These are phyloP conservation scores for Etheostoma spectabile DNA, from an alignment of 2,113 vertebrate species.

Conservation along the genomic window DNA sequence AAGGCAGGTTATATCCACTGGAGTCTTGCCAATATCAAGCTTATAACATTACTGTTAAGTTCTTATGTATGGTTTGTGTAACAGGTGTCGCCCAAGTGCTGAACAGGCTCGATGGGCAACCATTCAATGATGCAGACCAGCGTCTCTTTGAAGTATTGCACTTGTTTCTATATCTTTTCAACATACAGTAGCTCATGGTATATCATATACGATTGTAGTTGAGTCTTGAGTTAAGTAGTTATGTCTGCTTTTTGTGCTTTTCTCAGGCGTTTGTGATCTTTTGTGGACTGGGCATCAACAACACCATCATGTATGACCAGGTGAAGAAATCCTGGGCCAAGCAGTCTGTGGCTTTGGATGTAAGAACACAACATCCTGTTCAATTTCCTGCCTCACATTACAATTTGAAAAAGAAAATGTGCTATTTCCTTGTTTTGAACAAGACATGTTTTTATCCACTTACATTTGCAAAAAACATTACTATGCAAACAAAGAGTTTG, in stretches of 20 bases:
- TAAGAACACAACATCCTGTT: conserved; percentile 79
- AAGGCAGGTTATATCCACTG: conserved; percentile 21
- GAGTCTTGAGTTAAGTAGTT: background rate
- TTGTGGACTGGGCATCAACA: conserved; percentile 99
- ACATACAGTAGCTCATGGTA: background rate
- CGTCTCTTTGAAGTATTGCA: conserved; percentile 94
- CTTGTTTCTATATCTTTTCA: background rate
- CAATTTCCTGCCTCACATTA: background rate
- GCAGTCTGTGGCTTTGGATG: conserved; percentile 98
- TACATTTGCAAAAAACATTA: conserved; percentile 8
- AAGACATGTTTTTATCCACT: background rate
- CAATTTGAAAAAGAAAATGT: background rate
- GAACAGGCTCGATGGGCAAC: conserved; percentile 96
- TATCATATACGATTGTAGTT: background rate
- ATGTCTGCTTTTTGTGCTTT: conserved; percentile 38
- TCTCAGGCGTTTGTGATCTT: conserved; percentile 98
- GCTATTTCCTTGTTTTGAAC: background rate
- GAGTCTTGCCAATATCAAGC: background rate
- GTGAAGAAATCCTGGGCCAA: conserved; percentile 99
- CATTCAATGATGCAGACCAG: conserved; percentile 97
- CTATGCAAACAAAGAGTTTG: background rate
- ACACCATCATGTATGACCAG: conserved; percentile 99
- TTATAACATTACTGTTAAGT: background rate
- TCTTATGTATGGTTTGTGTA: conserved; percentile 40
- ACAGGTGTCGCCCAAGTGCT: conserved; percentile 97